These are phyloP conservation scores for Rhabdomys dilectus DNA, from an alignment of 2,113 vertebrate genomes.

Conservation along the genomic window DNA sequence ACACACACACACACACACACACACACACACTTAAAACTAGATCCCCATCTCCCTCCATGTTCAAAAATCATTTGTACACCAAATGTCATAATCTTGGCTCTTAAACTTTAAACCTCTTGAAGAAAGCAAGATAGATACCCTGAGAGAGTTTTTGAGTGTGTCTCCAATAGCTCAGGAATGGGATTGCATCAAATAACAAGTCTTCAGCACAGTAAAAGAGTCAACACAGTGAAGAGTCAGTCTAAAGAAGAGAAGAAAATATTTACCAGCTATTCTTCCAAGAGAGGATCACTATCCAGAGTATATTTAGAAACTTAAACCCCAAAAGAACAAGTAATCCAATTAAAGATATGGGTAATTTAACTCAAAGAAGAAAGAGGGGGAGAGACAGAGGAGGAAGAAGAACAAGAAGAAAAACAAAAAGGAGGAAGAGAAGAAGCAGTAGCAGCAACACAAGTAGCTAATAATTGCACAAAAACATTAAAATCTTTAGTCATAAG, in stretches of 20 bases:
- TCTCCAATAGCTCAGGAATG: neutral
- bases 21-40: neutral
- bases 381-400: neutral
- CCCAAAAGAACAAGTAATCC: neutral
- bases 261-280: neutral
- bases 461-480: neutral
- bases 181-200: neutral
- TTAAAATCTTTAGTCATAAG: neutral
- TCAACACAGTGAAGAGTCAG: neutral
- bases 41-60: neutral
- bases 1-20: neutral
- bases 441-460: neutral
- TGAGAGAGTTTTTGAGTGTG: neutral
- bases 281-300: neutral
- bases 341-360: neutral
- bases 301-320: neutral
- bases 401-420: neutral
- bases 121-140: neutral
- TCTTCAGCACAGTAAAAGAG: neutral
- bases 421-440: neutral
- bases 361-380: neutral
- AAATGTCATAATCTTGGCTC: neutral
- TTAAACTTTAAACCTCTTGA: neutral
- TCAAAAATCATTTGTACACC: neutral
- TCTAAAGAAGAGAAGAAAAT: neutral